These are phyloP conservation scores for Piezodorus guildinii DNA, from an alignment of 1,140 invertebrate species.

Conservation along the genomic window DNA sequence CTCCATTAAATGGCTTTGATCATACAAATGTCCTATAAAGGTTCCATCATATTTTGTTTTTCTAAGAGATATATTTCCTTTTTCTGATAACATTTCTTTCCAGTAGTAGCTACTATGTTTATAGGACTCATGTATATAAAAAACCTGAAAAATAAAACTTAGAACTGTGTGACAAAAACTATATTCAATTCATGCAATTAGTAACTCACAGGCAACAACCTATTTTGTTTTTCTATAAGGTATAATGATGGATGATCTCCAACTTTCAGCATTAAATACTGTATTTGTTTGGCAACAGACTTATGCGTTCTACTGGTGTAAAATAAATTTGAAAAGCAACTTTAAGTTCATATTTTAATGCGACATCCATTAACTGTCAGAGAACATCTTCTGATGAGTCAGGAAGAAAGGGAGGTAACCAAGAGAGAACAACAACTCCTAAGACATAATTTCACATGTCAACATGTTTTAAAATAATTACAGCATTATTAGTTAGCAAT, in stretches of 20 bases:
- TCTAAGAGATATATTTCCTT: constrained; percentile 39
- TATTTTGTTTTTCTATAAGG: constrained; percentile 36
- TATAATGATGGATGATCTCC: constrained; percentile 41
- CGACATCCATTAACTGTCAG: constrained; percentile 35
- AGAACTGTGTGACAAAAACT: not conserved
- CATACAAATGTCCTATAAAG: constrained; percentile 43
- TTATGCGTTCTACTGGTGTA: constrained; percentile 37
- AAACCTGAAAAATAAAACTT: constrained; percentile 24
- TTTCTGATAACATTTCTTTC: constrained; percentile 38
- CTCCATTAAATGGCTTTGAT: constrained; percentile 36
- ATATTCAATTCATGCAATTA: not conserved
- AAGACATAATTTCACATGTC: not conserved
- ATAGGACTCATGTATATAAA: constrained; percentile 48
- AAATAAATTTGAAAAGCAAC: constrained; percentile 38
- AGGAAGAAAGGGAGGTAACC: constrained; percentile 35
- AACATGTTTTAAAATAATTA: not conserved
- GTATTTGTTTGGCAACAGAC: constrained; percentile 36
- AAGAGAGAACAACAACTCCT: constrained; percentile 34
- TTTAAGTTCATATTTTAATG: constrained; percentile 36
- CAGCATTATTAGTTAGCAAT: not conserved
- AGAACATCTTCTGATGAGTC: constrained; percentile 37
- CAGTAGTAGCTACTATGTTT: constrained; percentile 39
- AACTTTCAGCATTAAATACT: constrained; percentile 34
- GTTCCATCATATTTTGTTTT: constrained; percentile 42
- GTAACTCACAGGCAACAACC: constrained; percentile 36